Evolutionary conservation across 2,797 vertebrate genomes (phyloP), one percentile per base, ranked within the genome.

Genomic region (Artibeus lituratus): DNA sequence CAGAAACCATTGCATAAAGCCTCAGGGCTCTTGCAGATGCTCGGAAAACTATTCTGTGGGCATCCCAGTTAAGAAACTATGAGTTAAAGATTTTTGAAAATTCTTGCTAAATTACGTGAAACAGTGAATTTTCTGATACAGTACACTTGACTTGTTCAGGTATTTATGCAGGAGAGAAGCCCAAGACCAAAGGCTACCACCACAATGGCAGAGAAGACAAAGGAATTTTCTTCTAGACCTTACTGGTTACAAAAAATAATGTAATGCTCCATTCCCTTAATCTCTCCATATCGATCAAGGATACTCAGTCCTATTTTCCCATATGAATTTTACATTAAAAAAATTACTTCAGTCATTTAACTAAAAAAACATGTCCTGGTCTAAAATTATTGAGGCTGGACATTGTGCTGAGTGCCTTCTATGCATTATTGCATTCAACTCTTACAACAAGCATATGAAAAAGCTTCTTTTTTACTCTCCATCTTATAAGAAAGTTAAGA

Each of bases 81-180:
- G 32, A 51, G 11, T 47, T 53, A 96, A 76, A 83, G 8, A 7
- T 39, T 91, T 92, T 95, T 77, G 3, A 69, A 95, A 76, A 51
- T 67, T 86, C 35, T 59, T 87, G 15, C 82, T 83, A 95, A 87
- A 76, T 73, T 85, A n/a, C 74, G n/a, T 53, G 67, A 67, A 90
- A 35, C 51, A 80, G 37, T 90, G 21, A 57, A 65, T 90, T 82
- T 92, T 86, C 74, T 91, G 21, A 83, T 83, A 55, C 4, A 29
- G 21, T 59, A 35, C 39, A 37, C 21, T 88, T 85, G 59, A 39
- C 16, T 70, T 83, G 83, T 87, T 76, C 29, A 65, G n/a, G 10
- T 76, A 51, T 72, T 80, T 37, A 76, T 24, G 21, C 57, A 73
- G 22, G 59, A 69, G 49, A 32, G 32, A 94, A 49, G 37, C 15